Percentiles rank a stretch among this genome's conserved stretches.
phyloP scores from a whole-genome alignment of 2,797 vertebrate species.

The Crossoptilon crossoptilon region DNA sequence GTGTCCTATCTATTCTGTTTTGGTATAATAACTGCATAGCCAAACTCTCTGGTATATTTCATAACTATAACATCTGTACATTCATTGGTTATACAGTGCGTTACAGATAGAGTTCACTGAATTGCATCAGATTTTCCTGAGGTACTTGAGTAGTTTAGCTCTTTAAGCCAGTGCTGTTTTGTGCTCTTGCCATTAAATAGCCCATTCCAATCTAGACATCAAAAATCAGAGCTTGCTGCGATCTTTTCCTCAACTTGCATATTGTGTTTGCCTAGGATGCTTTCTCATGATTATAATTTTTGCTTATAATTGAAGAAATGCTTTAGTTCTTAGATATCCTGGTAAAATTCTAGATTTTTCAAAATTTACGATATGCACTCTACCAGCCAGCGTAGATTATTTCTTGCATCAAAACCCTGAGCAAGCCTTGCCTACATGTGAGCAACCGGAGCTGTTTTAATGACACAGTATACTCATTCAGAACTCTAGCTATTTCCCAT shows the following conservation, averaged over 20 bases:
- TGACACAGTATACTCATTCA: background rate
- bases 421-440: background rate
- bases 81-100: no score
- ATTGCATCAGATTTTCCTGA: background rate
- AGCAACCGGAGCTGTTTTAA: background rate
- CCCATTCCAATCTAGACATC: background rate
- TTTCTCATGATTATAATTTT: background rate
- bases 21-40: no score
- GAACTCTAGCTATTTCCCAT: background rate
- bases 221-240: background rate
- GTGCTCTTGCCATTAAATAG: background rate
- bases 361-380: background rate
- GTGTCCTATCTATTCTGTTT: no score
- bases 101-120: background rate
- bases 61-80: no score
- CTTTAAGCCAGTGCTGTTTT: background rate
- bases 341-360: background rate
- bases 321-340: background rate
- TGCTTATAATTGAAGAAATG: background rate
- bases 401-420: background rate
- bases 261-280: background rate
- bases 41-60: no score
- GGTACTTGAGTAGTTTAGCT: background rate
- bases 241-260: background rate
- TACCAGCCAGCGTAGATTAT: background rate